phyloP scores from a whole-genome alignment of 2,888 invertebrate species.

The Patella depressa region DNA sequence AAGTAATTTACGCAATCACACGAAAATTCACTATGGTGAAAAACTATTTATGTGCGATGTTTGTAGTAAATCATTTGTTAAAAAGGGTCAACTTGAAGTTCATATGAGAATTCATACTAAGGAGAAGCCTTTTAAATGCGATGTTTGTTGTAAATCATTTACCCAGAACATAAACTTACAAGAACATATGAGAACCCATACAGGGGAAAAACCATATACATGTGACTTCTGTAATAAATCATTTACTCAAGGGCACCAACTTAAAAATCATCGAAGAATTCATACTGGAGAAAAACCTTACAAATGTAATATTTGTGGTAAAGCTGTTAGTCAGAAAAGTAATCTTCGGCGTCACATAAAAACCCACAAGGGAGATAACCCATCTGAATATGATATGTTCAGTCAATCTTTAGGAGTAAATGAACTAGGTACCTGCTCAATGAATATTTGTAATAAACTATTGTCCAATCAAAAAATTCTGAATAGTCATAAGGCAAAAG shows the following conservation, averaged over 20 bases:
- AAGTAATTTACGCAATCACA: neutral
- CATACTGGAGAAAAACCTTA: neutral
- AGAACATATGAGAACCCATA: neutral
- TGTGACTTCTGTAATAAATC: neutral
- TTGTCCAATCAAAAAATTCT: too few relatives aligned
- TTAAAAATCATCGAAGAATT: neutral
- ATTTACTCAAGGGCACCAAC: neutral
- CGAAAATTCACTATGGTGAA: neutral
- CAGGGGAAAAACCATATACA: neutral
- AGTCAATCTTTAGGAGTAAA: neutral
- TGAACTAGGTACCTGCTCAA: too few relatives aligned
- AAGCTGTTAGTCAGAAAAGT: neutral
- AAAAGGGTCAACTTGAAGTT: neutral
- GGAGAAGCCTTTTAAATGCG: neutral
- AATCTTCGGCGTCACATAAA: neutral
- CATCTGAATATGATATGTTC: neutral
- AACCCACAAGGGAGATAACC: neutral
- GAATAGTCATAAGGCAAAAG: too few relatives aligned
- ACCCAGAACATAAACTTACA: neutral
- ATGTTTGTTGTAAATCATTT: slow-evolving; percentile 2
- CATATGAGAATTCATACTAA: neutral
- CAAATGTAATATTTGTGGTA: neutral
- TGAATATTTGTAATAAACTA: too few relatives aligned
- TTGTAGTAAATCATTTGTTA: neutral
- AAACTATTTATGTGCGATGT: neutral